Base-by-base conservation (phyloP, 2,888 invertebrate species). In the Shargacucullia verbasci region DNA sequence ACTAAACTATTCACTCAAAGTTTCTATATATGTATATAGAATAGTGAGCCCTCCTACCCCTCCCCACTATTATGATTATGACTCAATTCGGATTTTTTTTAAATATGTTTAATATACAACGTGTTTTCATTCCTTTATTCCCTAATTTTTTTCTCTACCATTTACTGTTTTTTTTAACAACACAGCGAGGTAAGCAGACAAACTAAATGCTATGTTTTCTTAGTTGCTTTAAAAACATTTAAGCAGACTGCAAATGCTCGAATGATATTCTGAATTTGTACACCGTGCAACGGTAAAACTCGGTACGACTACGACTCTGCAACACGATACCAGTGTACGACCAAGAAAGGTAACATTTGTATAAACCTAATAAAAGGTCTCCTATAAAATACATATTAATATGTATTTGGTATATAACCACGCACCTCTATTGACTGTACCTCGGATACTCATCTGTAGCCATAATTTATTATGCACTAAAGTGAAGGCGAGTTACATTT, bases 1-100 rank as follows among this genome's bases (percentile, higher is more conserved):
- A 64, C 65, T 75, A 79, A 74, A 73, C 73, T 61, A 63, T 76
- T 74, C 60, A 73, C 60, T 70, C 41, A 20, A 40, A 54, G 47
- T 58, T 50, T 59, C 45, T 61, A 72, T 47, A 64, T 52, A 44
- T 25, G 15, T 56, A 55, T 59, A 50, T 63, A 12, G 20, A 39
- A 34, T 29, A 46, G 20, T 15, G 5, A 11, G 6, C 20, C 20
- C 4, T 20, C n/a, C 14, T 46, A 12, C 35, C 39, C 59, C 47
- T 52, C 45, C 48, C 11, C 27, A 38, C 25, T 34, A 27, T 52
- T 44, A 20, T 39, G 9, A 27, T 52, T 44, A 20, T 39, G 9
- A 11, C n/a, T 33, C 14, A 14, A 52, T 38, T 7, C 27, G 6
- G 0, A n/a, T n/a, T n/a, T n/a, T n/a, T n/a, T n/a, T n/a, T 20